phyloP scores from a whole-genome alignment of 2,797 vertebrate species.

The Molossus alvarezi region DNA sequence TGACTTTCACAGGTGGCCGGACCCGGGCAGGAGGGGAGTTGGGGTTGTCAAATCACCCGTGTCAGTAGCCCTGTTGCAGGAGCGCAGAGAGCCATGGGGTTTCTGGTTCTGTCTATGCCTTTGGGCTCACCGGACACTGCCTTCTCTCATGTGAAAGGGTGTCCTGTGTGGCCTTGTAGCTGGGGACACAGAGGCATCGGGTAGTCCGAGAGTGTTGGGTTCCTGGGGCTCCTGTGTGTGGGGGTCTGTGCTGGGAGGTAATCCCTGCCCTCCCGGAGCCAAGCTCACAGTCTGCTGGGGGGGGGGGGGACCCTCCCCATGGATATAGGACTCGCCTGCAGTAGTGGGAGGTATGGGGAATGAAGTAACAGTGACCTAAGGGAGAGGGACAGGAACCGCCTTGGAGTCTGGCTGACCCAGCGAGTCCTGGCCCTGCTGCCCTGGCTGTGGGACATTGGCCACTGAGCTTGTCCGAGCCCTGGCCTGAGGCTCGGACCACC shows the following conservation, averaged over 20 bases:
- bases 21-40: background rate
- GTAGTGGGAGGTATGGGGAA: background rate
- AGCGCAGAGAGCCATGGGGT: background rate
- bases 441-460: background rate
- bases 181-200: background rate
- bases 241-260: background rate
- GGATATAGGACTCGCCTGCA: background rate
- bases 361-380: background rate
- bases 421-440: rapidly evolving
- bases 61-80: background rate
- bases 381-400: background rate
- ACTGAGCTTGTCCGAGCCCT: background rate
- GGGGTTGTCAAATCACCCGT: rapidly evolving
- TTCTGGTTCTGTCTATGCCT: background rate
- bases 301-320: background rate
- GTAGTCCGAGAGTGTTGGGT: background rate
- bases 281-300: background rate
- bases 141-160: too few species aligned
- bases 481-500: too few species aligned
- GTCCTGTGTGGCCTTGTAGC: background rate
- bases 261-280: background rate
- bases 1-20: background rate
- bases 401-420: rapidly evolving
- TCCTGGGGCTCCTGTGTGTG: background rate
- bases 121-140: background rate